Evolutionary conservation across 2,888 invertebrate genomes (phyloP).

Genomic region (Drosophila rubida): DNA sequence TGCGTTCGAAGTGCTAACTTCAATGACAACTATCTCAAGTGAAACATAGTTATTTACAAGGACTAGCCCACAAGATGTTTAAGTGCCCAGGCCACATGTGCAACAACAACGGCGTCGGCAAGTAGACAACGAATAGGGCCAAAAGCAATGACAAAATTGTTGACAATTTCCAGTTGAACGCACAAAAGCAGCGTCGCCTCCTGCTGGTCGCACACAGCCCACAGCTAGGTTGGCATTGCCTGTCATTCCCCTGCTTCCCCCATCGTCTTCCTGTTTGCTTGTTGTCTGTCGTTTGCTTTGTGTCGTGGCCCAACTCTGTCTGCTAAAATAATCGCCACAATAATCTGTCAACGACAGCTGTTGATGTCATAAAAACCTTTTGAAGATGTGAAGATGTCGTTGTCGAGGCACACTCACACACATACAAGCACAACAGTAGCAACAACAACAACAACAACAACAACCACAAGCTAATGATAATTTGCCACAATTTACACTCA

Average conservation of each 20-base stretch:
- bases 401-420: constrained; percentile 42
- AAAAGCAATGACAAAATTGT: constrained; percentile 70
- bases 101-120: constrained; percentile 21
- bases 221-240: constrained; percentile 11
- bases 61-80: constrained; percentile 53
- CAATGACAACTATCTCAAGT: constrained; percentile 61
- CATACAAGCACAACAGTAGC: not conserved
- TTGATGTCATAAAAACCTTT: constrained; percentile 84
- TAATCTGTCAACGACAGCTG: constrained; percentile 85
- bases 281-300: constrained; percentile 54
- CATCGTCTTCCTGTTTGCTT: not conserved
- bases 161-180: constrained; percentile 77
- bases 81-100: constrained; percentile 51
- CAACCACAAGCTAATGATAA: constrained; percentile 74
- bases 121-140: constrained; percentile 28
- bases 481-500: constrained; percentile 81
- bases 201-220: constrained; percentile 4
- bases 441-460: constrained; percentile 25
- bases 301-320: constrained; percentile 37
- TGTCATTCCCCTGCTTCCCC: not conserved
- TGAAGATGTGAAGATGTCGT: constrained; percentile 75
- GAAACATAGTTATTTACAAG: constrained; percentile 58
- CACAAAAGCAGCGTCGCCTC: constrained; percentile 59
- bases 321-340: constrained; percentile 84
- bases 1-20: constrained; percentile 34